Conservation (phyloP, 1,140 invertebrate species). For the Stenopsyche tienmushanensis region DNA sequence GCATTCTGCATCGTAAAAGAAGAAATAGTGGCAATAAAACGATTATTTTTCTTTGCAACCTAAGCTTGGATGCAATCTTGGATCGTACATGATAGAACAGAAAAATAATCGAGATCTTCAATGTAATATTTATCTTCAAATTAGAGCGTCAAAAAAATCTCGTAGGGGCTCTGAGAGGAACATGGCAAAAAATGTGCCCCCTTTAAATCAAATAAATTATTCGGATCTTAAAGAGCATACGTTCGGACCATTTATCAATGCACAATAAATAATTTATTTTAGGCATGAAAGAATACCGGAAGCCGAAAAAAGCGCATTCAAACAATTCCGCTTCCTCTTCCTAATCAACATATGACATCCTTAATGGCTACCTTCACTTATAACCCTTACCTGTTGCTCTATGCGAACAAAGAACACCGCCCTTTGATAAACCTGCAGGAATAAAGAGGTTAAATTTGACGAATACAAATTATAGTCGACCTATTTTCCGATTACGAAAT, state of each 20-base stretch:
- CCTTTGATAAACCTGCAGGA: background rate
- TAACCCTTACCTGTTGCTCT: conserved; percentile 21
- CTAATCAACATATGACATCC: conserved; percentile 39
- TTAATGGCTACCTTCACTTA: conserved; percentile 24
- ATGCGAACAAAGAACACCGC: conserved; percentile 5
- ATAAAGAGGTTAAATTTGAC: conserved; percentile 15
- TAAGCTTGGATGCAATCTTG: too few species aligned
- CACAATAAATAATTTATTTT: background rate
- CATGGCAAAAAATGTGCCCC: too few species aligned
- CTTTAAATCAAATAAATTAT: too few species aligned
- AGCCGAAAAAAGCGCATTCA: conserved; percentile 38
- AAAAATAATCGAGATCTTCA: too few species aligned
- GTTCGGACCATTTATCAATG: too few species aligned
- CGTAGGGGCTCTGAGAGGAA: too few species aligned
- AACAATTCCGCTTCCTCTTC: conserved; percentile 37
- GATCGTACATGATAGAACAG: too few species aligned
- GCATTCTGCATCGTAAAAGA: conserved; percentile 13
- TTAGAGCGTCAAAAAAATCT: too few species aligned
- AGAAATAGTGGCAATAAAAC: background rate
- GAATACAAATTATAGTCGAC: background rate
- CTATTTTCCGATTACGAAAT: too few species aligned
- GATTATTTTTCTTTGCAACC: background rate
- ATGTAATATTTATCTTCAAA: too few species aligned
- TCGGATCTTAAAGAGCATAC: too few species aligned
- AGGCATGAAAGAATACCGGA: conserved; percentile 14